Evolutionary conservation across 2,888 invertebrate genomes (phyloP).

Genomic region (Gymnosoma rotundatum): DNA sequence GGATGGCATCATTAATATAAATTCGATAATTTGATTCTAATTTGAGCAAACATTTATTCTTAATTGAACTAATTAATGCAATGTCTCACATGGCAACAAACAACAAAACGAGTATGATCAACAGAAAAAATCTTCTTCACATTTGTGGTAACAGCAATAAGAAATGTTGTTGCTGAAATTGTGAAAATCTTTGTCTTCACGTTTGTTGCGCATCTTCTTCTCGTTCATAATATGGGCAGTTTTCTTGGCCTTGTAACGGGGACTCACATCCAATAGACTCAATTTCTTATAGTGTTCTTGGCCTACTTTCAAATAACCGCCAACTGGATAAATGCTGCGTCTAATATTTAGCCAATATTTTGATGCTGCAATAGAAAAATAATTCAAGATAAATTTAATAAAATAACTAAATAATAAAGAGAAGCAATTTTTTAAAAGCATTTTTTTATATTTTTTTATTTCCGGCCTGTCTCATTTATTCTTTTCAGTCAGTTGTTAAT

Average conservation of each 20-base stretch:
- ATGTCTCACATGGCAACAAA: not conserved
- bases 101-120: constrained; percentile 6
- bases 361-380: constrained; percentile 72
- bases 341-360: constrained; percentile 76
- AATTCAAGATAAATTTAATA: not conserved
- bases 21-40: constrained; percentile 5
- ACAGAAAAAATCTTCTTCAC: constrained; percentile 80
- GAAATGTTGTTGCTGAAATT: constrained; percentile 75
- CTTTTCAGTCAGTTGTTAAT: constrained; percentile 15
- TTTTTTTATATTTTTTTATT: constrained; percentile 20
- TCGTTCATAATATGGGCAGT: constrained; percentile 74
- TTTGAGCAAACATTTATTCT: not conserved
- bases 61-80: constrained; percentile 21
- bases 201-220: constrained; percentile 76
- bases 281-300: constrained; percentile 76
- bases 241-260: constrained; percentile 79
- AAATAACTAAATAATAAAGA: constrained; percentile 17
- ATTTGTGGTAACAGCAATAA: constrained; percentile 78
- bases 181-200: constrained; percentile 72
- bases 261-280: constrained; percentile 75
- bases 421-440: not conserved
- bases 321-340: constrained; percentile 77
- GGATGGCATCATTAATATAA: constrained; percentile 40
- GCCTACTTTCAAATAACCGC: constrained; percentile 80
- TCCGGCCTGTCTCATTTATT: constrained; percentile 31